Evolutionary conservation across 2,797 vertebrate species (phyloP), one percentile per base, ranked within the genome.

Genomic region (Botia kubotai): DNA sequence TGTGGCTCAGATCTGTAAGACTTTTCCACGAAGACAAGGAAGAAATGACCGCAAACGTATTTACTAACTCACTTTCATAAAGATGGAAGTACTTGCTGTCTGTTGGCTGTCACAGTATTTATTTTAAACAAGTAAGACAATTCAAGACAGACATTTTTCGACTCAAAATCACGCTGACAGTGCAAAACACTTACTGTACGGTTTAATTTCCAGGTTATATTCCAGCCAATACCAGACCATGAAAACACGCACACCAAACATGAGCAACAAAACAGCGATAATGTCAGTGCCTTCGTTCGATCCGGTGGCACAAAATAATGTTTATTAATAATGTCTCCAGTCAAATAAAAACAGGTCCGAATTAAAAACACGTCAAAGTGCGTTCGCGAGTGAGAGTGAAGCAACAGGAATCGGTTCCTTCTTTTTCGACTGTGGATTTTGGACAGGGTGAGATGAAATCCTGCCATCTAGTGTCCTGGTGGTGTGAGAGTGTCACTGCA

Each of bases 401-500:
- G 36, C 21, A 65, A 65, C 4, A 12, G 33, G 29, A 69, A 33
- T 12, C 78, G 33, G 60, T 80, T 74, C 62, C 60, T 14, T 57
- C 36, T 67, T 58, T 63, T 57, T 72, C 70, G n/a, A 33, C 33
- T 66, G 36, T 6, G 17, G 67, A 2, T 46, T 46, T 46, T 11
- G 1, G 43, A 58, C 48, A 13, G 39, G 36, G 12, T 17, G 11
- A 36, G 16, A 21, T 13, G 12, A 48, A 16, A 33, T 52, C 14
- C 69, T 53, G 71, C 71, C 78, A 58, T 36, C 78, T 74, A 67
- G 62, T 6, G 71, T 14, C 21, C 39, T 12, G 63, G 63, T 11
- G 33, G 19, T 46, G 43, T 11, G 43, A 46, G 43, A 46, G 16
- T 17, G 6, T 53, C 52, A n/a, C 5, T 3, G 50, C 50, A 17